Base-by-base conservation (phyloP, 1,140 invertebrate genomes). In the Heliconius melpomene region DNA sequence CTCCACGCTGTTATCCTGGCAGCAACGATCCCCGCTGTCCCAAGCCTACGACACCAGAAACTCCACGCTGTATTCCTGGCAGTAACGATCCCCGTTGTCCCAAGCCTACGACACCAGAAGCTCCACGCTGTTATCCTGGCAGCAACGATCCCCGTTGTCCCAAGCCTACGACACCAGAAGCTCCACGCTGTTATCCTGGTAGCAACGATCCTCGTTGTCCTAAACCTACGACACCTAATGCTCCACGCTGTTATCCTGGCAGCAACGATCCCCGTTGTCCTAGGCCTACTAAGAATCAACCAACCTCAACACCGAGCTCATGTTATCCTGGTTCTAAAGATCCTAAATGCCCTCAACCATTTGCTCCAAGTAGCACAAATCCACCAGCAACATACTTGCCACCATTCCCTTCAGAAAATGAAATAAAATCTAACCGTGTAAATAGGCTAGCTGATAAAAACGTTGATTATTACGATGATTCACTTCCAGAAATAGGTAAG, bases 311-410 rank as follows among this genome's bases (percentile, higher is more conserved):
- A 7, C 94, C 94, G 11, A 92, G 91, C 73, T 94, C 94, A 50
- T 96, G 95, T 83, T 96, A 95, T 79, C 95, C 95, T 8, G 96
- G 96, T 57, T 95, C 95, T 16, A 94, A 89, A 70, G 95, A 96
- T 91, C 95, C 95, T 9, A 95, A 95, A 75, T 96, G 96, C 80
- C 95, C 95, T 7, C 93, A 95, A 80, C 94, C 94, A 36, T 95
- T 94, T 26, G 91, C 90, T 23, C 94, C 94, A n/a, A 93, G 89
- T 60, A 95, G 94, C 52, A 95, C 95, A 18, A 95, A 95, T 72
- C 95, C 95, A 57, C 95, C 95, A 23, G 92, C 94, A 50, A 95
- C 95, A 5, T 95, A 95, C 80, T 86, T 95, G 73, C 95, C 95
- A 20, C 95, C 94, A 20, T 94, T 95, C 77, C 92, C 92, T 0